Evolutionary conservation across 2,797 vertebrate species (phyloP).

Genomic region (Smutsia gigantea): DNA sequence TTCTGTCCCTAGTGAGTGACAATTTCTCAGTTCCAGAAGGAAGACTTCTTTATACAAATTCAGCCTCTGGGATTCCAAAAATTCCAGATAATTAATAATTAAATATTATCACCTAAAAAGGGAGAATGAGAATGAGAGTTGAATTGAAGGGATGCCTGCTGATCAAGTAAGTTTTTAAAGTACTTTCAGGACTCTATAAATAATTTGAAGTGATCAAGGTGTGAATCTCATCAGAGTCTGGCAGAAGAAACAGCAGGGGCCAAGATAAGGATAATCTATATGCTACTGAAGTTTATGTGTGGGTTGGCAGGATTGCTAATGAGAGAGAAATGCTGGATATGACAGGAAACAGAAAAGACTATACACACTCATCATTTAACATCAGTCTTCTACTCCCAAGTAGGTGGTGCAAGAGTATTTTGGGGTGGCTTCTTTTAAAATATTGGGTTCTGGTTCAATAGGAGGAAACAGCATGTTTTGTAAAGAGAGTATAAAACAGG

Average conservation of each 20-base stretch:
- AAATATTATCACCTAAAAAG: background rate
- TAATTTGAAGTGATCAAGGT: background rate
- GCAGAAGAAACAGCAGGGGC: background rate
- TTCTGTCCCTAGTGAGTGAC: background rate
- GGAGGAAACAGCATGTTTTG: background rate
- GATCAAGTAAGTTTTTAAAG: background rate
- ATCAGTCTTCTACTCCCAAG: background rate
- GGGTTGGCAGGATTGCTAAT: background rate
- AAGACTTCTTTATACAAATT: background rate
- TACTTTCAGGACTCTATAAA: background rate
- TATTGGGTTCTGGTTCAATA: background rate
- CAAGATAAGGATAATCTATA: background rate
- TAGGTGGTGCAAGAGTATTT: background rate
- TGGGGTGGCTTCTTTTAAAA: background rate
- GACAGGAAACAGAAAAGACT: background rate
- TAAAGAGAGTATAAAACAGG: background rate
- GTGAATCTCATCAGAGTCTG: background rate
- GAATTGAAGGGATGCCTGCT: background rate
- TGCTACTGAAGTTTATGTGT: background rate
- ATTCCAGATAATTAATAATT: background rate
- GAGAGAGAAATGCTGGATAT: background rate
- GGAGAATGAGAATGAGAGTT: background rate
- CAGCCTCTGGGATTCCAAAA: background rate
- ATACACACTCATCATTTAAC: background rate
- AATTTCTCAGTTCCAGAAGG: background rate